Base-by-base conservation (phyloP, 2,888 invertebrate genomes). In the Tortrix viridana region DNA sequence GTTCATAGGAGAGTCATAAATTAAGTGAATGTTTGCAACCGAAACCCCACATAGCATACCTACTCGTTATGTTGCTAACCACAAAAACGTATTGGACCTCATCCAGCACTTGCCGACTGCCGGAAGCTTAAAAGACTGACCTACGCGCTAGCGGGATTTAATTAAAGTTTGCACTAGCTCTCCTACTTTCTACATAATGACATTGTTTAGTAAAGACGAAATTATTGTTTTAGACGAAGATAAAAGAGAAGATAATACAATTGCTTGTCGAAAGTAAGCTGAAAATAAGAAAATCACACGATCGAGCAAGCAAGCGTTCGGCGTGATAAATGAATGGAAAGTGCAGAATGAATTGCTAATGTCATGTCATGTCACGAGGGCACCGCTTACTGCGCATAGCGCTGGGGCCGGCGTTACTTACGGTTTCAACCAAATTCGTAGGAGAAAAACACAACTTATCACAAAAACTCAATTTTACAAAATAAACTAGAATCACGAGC, bases 221-320 rank as follows among this genome's bases (percentile, higher is more conserved):
- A 64, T 60, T 66, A 70, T 70, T 65, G 69, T 71, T 72, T 60
- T 68, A 69, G 68, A 71, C 69, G 68, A 71, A 64, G 58, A 67
- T 69, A 67, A 66, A 67, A 46, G 74, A 63, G 60, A 72, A 63
- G 74, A 75, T 71, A 75, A 74, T 74, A 77, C 69, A 78, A 73
- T 71, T 65, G 74, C 72, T 72, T 73, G 70, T 74, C 67, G 71
- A 69, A 67, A 80, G 69, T 71, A 86, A 84, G 85, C 84, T 81
- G 79, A 81, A 84, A 84, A 76, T 74, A 82, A 78, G 69, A 75
- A 77, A 77, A 79, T 75, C 79, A 81, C 79, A 82, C 81, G 79
- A 81, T 77, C 78, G 79, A 82, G 85, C 86, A 89, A 88, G 89
- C 89, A 87, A 89, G 88, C 88, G 76, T 76, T 81, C 75, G 77